Evolutionary conservation across 2,888 invertebrate species (phyloP), one percentile per base, ranked within the genome.

Genomic region (Patella pellucida): DNA sequence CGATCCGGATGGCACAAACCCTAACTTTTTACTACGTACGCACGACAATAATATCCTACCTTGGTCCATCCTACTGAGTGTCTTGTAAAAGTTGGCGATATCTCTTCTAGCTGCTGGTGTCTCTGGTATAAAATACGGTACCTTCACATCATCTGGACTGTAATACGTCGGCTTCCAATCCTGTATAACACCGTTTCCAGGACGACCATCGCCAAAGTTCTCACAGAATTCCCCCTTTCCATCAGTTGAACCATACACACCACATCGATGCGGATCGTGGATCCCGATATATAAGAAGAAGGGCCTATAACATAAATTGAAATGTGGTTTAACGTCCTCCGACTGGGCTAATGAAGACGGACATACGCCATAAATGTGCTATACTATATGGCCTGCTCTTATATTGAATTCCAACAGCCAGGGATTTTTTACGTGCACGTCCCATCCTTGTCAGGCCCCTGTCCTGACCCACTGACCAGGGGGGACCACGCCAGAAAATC

Each of bases 261-360:
- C 96, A 90, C 97, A 97, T 3, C 97, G 94, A 92, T 97, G 97
- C 0, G 97, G 96, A 92, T 97, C 97, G 89, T 97, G 96, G 90
- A 97, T 96, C 0, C 94, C 96, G 73, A 97, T 93, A 90, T 96
- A 94, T 74, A 97, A 91, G 88, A 97, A 95, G 91, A 97, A 97
- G 0, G 82, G 82, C 68, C 84, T 84, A 78, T 56, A 77, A 78
- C 7, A 16, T 50, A 9, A 54, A 12, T 1, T 41, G 4, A 1
- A 16, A 31, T 52, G 11, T 4, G 52, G 15, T 11, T 41, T 72
- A 16, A 56, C n/a, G 12, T 27, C 27, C 27, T 27, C n/a, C n/a
- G n/a, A n/a, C n/a, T n/a, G n/a, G n/a, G n/a, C n/a, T n/a, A n/a
- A n/a, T n/a, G n/a, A n/a, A n/a, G n/a, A n/a, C n/a, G n/a, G n/a